These are phyloP conservation scores for Potamarius usumacintae DNA, from an alignment of 2,113 vertebrate species.

Conservation along the genomic window DNA sequence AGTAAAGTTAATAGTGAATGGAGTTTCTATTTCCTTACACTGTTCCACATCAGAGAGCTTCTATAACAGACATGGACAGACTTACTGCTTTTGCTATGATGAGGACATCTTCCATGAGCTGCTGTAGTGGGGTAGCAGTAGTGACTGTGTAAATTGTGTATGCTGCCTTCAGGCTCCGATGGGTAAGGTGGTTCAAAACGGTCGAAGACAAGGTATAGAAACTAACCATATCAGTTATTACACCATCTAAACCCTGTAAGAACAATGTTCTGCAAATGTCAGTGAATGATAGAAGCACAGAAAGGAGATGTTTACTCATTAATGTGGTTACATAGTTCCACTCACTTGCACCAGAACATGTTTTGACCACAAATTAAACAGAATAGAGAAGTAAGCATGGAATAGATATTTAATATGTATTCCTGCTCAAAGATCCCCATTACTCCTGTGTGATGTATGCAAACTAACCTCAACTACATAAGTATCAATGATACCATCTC, in stretches of 20 bases:
- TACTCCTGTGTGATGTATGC: not conserved
- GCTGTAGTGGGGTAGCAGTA: slow-evolving; percentile 77
- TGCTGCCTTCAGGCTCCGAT: slow-evolving; percentile 87
- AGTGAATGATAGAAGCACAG: not conserved
- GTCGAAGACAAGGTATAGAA: slow-evolving; percentile 84
- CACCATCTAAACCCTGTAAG: slow-evolving; percentile 73
- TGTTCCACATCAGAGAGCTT: not conserved
- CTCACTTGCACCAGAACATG: not conserved
- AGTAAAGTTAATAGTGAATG: not conserved
- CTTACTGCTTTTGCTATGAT: slow-evolving; percentile 89
- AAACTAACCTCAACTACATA: slow-evolving; percentile 89
- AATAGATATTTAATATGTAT: not conserved
- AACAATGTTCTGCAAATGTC: not conserved
- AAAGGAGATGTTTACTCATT: not conserved
- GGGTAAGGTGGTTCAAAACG: slow-evolving; percentile 88
- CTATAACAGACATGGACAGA: not conserved
- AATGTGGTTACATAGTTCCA: not conserved
- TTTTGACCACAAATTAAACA: not conserved
- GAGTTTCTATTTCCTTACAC: not conserved
- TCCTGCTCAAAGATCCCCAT: not conserved
- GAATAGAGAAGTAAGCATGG: slow-evolving; percentile 14
- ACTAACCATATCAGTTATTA: slow-evolving; percentile 88
- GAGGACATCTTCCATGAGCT: slow-evolving; percentile 88
- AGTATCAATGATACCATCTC: slow-evolving; percentile 88
- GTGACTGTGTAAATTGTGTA: slow-evolving; percentile 83